Base-by-base conservation (phyloP, 2,888 invertebrate species). In the Cataglyphis rosenhaueri region DNA sequence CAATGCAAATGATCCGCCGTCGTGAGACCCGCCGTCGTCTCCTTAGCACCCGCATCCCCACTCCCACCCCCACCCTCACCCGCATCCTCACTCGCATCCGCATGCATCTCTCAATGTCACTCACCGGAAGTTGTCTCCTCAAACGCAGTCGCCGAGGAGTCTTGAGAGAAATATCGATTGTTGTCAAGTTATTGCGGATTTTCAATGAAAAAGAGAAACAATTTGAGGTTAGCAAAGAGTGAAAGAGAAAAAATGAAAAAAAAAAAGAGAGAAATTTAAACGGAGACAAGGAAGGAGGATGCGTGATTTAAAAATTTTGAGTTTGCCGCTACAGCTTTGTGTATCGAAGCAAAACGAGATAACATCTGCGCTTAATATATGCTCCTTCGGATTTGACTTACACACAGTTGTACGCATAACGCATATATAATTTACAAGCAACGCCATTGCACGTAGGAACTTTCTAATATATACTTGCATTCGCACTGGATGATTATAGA, bases 1-100 rank as follows among this genome's bases (percentile, higher is more conserved):
- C 89, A 88, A 90, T 90, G 85, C 84, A 70, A 74, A 84, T 84
- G 73, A 82, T 87, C 82, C 85, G 75, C 82, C 86, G 75, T 84
- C 88, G 86, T 87, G 87, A 74, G 88, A 89, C 64, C 32, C 12
- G 35, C 32, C 10, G 35, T 8, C 44, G n/a, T 29, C 70, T 44
- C 5, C 18, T 29, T 81, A 64, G 44, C 74, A 10, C 6, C 32
- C 35, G 10, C 15, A 15, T n/a, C 18, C 52, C 21, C 18, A 21
- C 21, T 25, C 68, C 3, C 18, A 21, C 25, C 44, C 68, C 44
- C 57, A 25, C 25, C 25, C 25, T 1, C 25, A 25, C 25, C 1
- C 25, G 1, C 25, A 25, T 25, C 25, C 25, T 25, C 25, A 25
- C 25, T 25, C 25, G 32, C 18, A 21, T 32, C 44, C 68, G 59